Evolutionary conservation across 2,113 vertebrate genomes (phyloP), one percentile per base, ranked within the genome.

Genomic region (Nanorana parkeri): DNA sequence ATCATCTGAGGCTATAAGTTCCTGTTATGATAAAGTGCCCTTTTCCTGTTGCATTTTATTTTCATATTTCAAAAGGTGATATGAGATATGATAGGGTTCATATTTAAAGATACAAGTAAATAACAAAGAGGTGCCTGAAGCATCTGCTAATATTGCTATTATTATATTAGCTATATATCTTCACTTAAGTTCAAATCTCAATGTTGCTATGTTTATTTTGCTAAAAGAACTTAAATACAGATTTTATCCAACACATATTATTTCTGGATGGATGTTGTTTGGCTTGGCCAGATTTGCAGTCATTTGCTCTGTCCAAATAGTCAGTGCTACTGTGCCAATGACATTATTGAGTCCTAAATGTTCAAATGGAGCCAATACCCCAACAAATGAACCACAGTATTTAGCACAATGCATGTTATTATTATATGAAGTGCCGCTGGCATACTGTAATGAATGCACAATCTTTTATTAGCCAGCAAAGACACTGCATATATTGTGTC

Each of bases 321-420:
- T 32, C 56, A 75, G 6, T 10, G 28, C 55, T 60, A 41, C n/a
- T 75, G 71, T 73, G 71, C 71, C 71, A 56, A 73, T 73, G 55
- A 75, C 55, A 60, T 75, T 32, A 60, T 75, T 21, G 28, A 61
- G 29, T 61, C 20, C 56, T 75, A 75, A 60, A 75, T 61, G 60
- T 28, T 60, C 55, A 41, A 60, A 24, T 41, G 29, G n/a, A 60
- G 72, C 72, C 72, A 75, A 75, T 21, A 13, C 55, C 29, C 55
- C 28, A 61, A 75, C 72, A 75, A 75, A 61, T 60, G 17, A 32
- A 75, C 55, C 72, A 75, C 58, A 75, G 72, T 75, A 28, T 61
- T 41, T 41, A 61, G 56, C 28, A 75, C 72, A 75, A 75, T 61
- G 36, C 55, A 3, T 41, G 17, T 75, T 58, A 36, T 75, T 75